Evolutionary conservation across 2,888 invertebrate genomes (phyloP), one percentile per base, ranked within the genome.

Genomic region (Thereva unica): DNA sequence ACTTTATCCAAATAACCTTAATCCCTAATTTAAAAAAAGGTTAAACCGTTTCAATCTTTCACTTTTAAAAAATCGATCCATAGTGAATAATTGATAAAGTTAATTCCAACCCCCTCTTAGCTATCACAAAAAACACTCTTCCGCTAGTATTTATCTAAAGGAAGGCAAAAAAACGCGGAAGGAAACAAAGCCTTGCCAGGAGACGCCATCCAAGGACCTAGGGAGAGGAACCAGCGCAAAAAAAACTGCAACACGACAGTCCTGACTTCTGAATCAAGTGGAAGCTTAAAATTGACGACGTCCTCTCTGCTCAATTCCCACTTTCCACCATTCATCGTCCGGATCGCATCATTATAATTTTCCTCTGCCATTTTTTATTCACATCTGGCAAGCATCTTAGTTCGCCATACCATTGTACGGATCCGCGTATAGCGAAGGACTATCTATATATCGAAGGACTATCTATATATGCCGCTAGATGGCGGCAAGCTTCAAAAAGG

Each of bases 261-360:
- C 53, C 10, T 23, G 23, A 23, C 23, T 23, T 23, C 23, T 23
- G n/a, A 53, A 37, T 45, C 45, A 55, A 37, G 40, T 38, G 44
- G 37, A 23, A 23, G 23, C 23, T 23, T 49, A 40, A 64, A 64
- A 49, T 47, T 64, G 41, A 23, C 12, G 45, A 54, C 47, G 38
- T 47, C 54, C 41, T 53, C 38, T 23, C 23, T 23, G 2, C 23
- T 23, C 49, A 10, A 49, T 50, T 34, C 50, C 49, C 23, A 37
- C 50, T 49, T 54, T 47, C 55, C 37, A 54, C 45, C 54, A 55
- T 64, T 53, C 64, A 64, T 67, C 69, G 69, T 69, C 69, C 63
- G 64, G 65, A 69, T 67, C 66, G 66, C 66, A 69, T 69, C 69
- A 69, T 69, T 69, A 69, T 69, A 66, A 69, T 66, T 69, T 69